These are phyloP conservation scores for Notothenia coriiceps DNA, from an alignment of 2,113 vertebrate species.

Conservation along the genomic window DNA sequence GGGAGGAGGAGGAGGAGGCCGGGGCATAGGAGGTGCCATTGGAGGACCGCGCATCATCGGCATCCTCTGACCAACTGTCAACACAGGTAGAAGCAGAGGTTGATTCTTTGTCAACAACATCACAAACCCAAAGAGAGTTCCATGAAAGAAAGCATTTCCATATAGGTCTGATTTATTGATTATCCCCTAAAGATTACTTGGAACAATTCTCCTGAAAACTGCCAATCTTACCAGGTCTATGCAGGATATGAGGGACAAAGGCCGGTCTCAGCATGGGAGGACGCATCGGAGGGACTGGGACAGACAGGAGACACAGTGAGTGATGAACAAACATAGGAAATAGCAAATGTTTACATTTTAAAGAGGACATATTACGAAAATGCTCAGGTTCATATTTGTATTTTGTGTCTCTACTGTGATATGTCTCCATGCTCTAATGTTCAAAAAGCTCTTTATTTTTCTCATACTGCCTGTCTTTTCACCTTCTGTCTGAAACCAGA, in stretches of 20 bases:
- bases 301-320: conserved; percentile 19
- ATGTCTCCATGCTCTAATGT: too few relatives aligned
- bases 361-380: too few relatives aligned
- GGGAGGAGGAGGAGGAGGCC: conserved; percentile 89
- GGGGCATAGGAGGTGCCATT: conserved; percentile 88
- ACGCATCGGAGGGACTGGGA: conserved; percentile 85
- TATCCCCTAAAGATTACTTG: background rate
- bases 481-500: too few relatives aligned
- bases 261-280: conserved; percentile 91
- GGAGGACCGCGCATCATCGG: conserved; percentile 84
- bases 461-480: too few relatives aligned
- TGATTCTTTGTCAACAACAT: too few relatives aligned
- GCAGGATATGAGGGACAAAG: conserved; percentile 92
- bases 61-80: conserved; percentile 79
- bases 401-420: too few relatives aligned
- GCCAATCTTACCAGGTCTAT: conserved; percentile 87
- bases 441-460: too few relatives aligned
- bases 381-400: too few relatives aligned
- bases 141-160: too few relatives aligned
- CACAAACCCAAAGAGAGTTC: background rate
- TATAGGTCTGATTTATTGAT: background rate
- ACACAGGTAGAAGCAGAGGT: background rate
- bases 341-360: too few relatives aligned
- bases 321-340: background rate
- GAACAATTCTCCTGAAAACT: background rate